These are phyloP conservation scores for Bilobella aurantiaca DNA, from an alignment of 1,140 invertebrate genomes.

Conservation along the genomic window DNA sequence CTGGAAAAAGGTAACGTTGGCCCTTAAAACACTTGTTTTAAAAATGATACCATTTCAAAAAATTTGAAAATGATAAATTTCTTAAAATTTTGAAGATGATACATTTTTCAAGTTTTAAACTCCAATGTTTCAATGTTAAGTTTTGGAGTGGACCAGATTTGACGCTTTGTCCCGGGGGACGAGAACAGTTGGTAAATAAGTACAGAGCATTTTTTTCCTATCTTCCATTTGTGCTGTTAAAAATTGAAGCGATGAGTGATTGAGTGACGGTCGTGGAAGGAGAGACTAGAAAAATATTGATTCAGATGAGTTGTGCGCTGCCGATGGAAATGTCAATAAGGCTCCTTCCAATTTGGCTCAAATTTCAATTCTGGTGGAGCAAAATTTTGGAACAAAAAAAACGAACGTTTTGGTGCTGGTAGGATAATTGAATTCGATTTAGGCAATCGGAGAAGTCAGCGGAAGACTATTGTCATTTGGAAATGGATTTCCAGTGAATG, in stretches of 20 bases:
- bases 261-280: not conserved
- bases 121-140: too few species aligned
- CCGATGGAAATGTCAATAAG: not conserved
- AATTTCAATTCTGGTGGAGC: not conserved
- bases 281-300: conserved; percentile 22
- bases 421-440: not conserved
- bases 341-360: not conserved
- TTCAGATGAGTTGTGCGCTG: conserved; percentile 18
- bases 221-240: too few species aligned
- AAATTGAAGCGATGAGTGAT: not conserved
- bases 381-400: not conserved
- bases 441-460: not conserved
- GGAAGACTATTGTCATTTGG: not conserved
- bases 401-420: not conserved
- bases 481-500: not conserved
- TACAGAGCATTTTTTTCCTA: too few species aligned
- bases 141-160: too few species aligned
- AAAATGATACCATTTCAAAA: not conserved
- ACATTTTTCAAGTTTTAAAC: too few species aligned
- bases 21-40: not conserved
- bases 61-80: too few species aligned
- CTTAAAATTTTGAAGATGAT: too few species aligned
- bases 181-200: too few species aligned
- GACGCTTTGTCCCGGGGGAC: too few species aligned
- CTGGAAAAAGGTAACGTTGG: conserved; percentile 24